Conservation (phyloP, 2,797 vertebrate genomes). For the Karalla daura region DNA sequence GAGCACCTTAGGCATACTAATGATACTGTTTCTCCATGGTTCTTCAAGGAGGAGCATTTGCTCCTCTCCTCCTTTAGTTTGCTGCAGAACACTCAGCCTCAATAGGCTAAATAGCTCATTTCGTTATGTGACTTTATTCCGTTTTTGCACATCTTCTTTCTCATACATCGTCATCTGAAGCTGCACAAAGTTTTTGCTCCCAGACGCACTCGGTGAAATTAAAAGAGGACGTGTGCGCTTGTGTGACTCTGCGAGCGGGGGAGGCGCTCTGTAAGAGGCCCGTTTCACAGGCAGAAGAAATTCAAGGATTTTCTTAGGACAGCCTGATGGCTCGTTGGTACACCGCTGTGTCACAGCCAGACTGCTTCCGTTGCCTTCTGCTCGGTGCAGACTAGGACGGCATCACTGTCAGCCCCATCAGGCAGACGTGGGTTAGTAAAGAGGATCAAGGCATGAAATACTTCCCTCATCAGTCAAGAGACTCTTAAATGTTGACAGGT, state of each 20-base stretch:
- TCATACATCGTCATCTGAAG: no score
- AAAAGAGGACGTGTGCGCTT: slow-evolving; percentile 14
- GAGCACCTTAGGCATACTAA: not conserved
- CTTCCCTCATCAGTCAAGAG: slow-evolving; percentile 9
- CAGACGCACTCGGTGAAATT: no score
- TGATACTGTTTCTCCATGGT: not conserved
- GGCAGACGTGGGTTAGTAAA: slow-evolving; percentile 34
- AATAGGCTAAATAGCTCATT: not conserved
- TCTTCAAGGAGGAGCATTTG: not conserved
- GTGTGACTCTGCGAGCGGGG: slow-evolving; percentile 9
- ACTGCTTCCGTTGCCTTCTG: slow-evolving; percentile 59
- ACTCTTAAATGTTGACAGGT: slow-evolving; percentile 15
- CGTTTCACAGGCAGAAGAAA: slow-evolving; percentile 24
- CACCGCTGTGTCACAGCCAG: slow-evolving; percentile 58
- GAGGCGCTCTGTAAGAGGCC: slow-evolving; percentile 21
- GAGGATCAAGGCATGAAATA: slow-evolving; percentile 42
- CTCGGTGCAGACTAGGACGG: slow-evolving; percentile 52
- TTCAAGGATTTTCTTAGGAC: slow-evolving; percentile 50
- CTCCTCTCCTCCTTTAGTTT: not conserved
- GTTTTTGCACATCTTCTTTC: no score
- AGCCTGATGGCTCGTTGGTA: slow-evolving; percentile 48
- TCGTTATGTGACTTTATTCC: no score
- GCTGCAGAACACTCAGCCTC: not conserved
- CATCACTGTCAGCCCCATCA: slow-evolving; percentile 47
- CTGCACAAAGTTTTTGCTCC: no score